Evolutionary conservation across 1,140 invertebrate genomes (phyloP).

Genomic region (Lasioglossum baleicum): DNA sequence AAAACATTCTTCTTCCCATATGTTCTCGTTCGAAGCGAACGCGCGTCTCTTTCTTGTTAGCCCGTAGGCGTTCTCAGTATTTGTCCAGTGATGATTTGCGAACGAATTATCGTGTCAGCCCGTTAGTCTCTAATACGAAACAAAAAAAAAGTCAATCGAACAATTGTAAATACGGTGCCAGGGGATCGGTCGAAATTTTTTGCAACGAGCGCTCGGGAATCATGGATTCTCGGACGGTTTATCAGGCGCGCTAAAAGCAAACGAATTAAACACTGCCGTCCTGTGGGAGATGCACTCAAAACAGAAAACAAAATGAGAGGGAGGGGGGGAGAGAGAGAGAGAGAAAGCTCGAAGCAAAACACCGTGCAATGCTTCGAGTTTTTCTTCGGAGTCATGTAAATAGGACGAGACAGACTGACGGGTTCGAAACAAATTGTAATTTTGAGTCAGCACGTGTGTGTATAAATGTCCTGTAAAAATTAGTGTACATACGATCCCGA

Average conservation of each 20-base stretch:
- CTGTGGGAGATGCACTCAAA: slow-evolving; percentile 24
- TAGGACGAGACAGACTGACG: background rate
- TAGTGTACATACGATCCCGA: slow-evolving; percentile 34
- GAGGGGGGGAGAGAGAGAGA: no score
- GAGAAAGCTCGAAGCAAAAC: no score
- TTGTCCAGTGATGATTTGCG: slow-evolving; percentile 2
- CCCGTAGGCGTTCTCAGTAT: background rate
- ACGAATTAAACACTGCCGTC: slow-evolving; percentile 61
- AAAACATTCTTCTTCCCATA: background rate
- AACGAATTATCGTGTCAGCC: background rate
- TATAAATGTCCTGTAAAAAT: slow-evolving; percentile 29
- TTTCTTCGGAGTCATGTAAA: slow-evolving; percentile 13
- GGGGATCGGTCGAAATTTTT: background rate
- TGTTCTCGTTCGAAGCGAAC: background rate
- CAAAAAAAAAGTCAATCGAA: no score
- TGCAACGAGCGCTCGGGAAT: background rate
- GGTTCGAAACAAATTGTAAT: slow-evolving; percentile 2
- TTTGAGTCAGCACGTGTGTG: slow-evolving; percentile 13
- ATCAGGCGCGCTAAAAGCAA: slow-evolving; percentile 17
- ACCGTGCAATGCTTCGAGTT: no score
- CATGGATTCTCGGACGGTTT: background rate
- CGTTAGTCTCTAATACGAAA: background rate
- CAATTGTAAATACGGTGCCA: background rate
- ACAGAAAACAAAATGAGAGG: background rate
- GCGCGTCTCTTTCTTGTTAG: background rate